These are phyloP conservation scores for Pheosia tremula DNA, from an alignment of 2,888 invertebrate species.

Conservation along the genomic window DNA sequence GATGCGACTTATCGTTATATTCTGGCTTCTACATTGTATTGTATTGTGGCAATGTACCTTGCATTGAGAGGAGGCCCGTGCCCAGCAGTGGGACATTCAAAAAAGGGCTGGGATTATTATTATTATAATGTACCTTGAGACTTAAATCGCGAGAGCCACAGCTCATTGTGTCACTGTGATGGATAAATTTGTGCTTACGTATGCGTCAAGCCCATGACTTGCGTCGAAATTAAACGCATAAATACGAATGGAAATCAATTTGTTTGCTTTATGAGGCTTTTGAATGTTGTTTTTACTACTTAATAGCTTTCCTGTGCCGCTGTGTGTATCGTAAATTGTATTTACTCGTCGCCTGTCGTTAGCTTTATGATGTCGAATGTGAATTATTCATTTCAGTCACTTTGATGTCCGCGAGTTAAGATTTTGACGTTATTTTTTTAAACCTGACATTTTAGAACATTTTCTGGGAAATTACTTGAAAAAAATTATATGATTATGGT, in stretches of 20 bases:
- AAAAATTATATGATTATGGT: too few species aligned
- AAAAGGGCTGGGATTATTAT: too few species aligned
- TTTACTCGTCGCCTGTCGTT: slow-evolving; percentile 35
- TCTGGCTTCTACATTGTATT: too few species aligned
- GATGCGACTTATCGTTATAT: too few species aligned
- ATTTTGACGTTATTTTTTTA: background rate
- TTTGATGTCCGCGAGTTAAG: slow-evolving; percentile 19
- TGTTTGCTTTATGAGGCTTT: slow-evolving; percentile 35
- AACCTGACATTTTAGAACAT: background rate
- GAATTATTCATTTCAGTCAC: slow-evolving; percentile 33
- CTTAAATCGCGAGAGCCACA: too few species aligned
- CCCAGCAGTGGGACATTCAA: too few species aligned
- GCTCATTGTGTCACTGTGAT: too few species aligned
- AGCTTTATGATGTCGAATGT: slow-evolving; percentile 27
- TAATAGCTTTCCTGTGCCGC: slow-evolving; percentile 26
- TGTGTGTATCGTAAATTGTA: slow-evolving; percentile 38
- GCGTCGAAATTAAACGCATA: slow-evolving; percentile 33
- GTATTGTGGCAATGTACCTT: too few species aligned
- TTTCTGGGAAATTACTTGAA: background rate
- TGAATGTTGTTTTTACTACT: slow-evolving; percentile 37
- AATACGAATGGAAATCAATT: slow-evolving; percentile 37
- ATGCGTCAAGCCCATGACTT: slow-evolving; percentile 10
- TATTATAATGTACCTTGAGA: too few species aligned
- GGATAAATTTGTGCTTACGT: slow-evolving; percentile 14
- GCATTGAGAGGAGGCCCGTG: too few species aligned